phyloP scores from a whole-genome alignment of 2,888 invertebrate genomes.

The Plusia festucae region DNA sequence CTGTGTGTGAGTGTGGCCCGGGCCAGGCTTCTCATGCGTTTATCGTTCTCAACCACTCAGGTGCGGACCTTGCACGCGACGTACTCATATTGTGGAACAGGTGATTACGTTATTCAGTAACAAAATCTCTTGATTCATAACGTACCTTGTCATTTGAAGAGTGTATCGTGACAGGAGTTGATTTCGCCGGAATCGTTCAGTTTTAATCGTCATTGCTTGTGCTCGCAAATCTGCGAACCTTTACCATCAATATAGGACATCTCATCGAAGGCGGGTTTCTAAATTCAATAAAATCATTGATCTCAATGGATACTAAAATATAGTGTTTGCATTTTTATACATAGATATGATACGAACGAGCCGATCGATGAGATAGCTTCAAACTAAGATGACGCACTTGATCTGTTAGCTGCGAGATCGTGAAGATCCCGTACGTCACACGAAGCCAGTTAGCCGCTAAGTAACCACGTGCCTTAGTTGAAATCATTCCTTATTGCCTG shows the following conservation, averaged over 20 bases:
- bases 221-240: not conserved
- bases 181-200: not conserved
- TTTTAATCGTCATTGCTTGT: not conserved
- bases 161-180: not conserved
- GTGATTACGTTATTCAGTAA: not conserved
- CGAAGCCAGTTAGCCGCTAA: slow-evolving; percentile 6
- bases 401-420: not conserved
- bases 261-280: not conserved
- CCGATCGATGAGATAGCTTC: not conserved
- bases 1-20: too few species aligned
- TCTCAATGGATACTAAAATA: slow-evolving; percentile 24
- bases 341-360: slow-evolving; percentile 6
- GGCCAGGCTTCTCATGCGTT: too few species aligned
- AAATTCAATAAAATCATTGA: slow-evolving; percentile 13
- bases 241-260: not conserved
- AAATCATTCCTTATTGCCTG: slow-evolving; percentile 27
- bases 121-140: not conserved
- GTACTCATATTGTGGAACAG: not conserved
- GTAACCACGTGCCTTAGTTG: slow-evolving; percentile 14
- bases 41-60: too few species aligned
- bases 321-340: slow-evolving; percentile 29
- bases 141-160: not conserved
- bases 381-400: not conserved
- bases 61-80: not conserved
- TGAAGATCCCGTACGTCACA: not conserved